Base-by-base conservation (phyloP, 2,888 invertebrate genomes). In the Metalampra italica region DNA sequence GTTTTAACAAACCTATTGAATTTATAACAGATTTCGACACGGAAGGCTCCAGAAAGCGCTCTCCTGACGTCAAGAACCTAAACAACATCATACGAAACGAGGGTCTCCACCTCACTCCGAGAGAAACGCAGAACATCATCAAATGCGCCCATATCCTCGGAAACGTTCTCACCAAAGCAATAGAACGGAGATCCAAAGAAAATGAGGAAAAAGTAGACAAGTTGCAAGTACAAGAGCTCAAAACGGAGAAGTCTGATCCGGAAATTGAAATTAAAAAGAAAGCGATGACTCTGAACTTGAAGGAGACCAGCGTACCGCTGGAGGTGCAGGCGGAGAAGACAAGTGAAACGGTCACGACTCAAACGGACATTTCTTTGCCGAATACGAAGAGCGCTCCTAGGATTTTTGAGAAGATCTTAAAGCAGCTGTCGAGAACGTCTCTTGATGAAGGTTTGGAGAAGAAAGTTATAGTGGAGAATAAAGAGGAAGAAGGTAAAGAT, bases 371-470 rank as follows among this genome's bases (percentile, higher is more conserved):
- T 43, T 89, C 89, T 3, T 53, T 88, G 34, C 89, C 89, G 0
- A 89, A 89, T 47, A 89, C 89, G 0, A 82, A 79, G 60, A 87
- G 85, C 55, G 89, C 89, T 61, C 89, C 89, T n/a, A 78, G 66
- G 55, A 89, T 89, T 0, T 89, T 89, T 54, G 89, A 89, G 57
- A 87, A 78, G 30, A 88, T 89, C 57, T 64, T 89, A 0, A 56
- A 83, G 9, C 88, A 89, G 48, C 52, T 89, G 11, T 89, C 88
- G 0, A 78, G 75, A 45, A 84, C 77, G 48, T 84, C 86, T 0
- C 64, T 88, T 1, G 85, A 86, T 9, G 82, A 78, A 1, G 55
- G 54, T 0, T 54, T 62, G 8, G 57, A 56, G 40, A 55, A 47
- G 12, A 65, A 58, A 52, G 53, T 46, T 44, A 50, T 46, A 22